Evolutionary conservation across 2,888 invertebrate genomes (phyloP).

Genomic region (Vanessa cardui): DNA sequence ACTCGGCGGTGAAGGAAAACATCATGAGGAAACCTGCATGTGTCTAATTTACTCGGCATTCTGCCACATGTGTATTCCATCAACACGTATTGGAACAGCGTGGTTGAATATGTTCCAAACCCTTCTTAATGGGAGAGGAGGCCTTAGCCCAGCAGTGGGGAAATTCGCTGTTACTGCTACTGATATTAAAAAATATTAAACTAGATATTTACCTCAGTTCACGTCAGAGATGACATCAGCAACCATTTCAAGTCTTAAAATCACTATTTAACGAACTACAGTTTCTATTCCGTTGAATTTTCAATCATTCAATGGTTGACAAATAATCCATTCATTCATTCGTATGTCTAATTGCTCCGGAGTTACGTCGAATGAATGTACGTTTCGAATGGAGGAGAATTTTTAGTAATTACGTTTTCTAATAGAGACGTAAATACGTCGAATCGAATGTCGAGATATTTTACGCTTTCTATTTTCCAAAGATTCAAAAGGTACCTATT

Average conservation of each 20-base stretch:
- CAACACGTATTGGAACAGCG: no score
- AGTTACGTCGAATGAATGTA: neutral
- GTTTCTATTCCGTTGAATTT: conserved; percentile 6
- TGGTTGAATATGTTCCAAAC: no score
- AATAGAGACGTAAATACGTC: neutral
- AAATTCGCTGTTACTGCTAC: no score
- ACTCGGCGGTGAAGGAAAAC: no score
- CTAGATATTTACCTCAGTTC: neutral
- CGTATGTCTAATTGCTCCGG: conserved; percentile 1
- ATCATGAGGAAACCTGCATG: no score
- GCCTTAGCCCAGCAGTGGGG: no score
- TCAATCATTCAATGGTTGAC: conserved; percentile 5
- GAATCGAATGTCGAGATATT: neutral
- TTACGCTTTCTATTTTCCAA: no score
- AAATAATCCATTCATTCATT: conserved; percentile 7
- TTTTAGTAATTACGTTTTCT: conserved; percentile 1
- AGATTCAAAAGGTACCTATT: no score
- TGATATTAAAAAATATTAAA: no score
- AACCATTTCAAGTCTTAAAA: conserved; percentile 5
- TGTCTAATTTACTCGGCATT: no score
- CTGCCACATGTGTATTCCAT: no score
- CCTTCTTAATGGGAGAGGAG: no score
- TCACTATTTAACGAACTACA: conserved; percentile 4
- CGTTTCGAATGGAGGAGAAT: neutral
- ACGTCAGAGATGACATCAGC: neutral